These are phyloP conservation scores for Ptilorrhoa leucosticta DNA, from an alignment of 2,113 vertebrate genomes.

Conservation along the genomic window DNA sequence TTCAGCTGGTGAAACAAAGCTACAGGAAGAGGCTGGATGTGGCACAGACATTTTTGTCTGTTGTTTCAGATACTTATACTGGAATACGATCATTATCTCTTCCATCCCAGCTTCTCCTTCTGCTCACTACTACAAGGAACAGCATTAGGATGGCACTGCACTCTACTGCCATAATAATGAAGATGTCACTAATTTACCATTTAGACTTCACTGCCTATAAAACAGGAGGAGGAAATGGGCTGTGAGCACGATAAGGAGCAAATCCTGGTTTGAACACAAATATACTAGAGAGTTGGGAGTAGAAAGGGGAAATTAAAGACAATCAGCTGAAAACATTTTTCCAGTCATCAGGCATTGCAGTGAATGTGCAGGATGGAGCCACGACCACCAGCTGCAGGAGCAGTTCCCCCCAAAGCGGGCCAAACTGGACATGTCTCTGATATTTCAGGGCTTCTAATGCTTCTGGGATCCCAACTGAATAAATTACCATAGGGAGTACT, in stretches of 20 bases:
- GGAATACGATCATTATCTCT: not conserved
- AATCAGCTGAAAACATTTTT: not conserved
- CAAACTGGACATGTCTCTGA: not conserved
- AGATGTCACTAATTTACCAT: constrained; percentile 42
- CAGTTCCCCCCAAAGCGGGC: not conserved
- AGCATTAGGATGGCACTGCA: not conserved
- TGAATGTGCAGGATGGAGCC: not conserved
- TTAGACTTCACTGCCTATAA: constrained; percentile 35
- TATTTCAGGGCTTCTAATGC: not conserved
- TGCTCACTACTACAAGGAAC: not conserved
- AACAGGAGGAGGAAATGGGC: constrained; percentile 37
- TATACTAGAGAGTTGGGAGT: not conserved
- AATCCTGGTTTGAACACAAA: not conserved
- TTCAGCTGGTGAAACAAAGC: not conserved
- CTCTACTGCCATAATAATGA: constrained; percentile 15
- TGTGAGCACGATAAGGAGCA: not conserved
- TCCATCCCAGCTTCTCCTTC: constrained; percentile 29
- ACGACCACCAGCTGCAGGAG: not conserved
- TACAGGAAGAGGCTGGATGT: not conserved
- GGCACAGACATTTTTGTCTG: not conserved
- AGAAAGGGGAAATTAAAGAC: not conserved
- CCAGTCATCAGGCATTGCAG: not conserved
- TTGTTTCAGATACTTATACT: not conserved
- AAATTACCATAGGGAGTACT: not conserved
- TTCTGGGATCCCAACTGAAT: not conserved